Evolutionary conservation across 2,113 vertebrate species (phyloP).

Genomic region (Sylvia atricapilla): DNA sequence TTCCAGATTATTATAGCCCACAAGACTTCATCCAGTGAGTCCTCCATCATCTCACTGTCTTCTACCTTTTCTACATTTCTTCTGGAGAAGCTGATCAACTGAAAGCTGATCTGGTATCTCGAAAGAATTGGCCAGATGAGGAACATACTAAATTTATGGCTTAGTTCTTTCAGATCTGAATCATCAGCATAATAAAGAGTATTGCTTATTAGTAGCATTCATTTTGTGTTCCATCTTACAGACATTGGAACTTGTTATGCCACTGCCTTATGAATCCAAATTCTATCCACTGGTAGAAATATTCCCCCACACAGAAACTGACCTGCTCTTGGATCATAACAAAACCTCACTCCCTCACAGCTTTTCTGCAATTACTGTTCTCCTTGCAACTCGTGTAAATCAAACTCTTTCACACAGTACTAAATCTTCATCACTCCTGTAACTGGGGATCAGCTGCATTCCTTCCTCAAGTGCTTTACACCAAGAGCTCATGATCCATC

Average conservation of each 20-base stretch:
- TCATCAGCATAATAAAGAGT: not conserved
- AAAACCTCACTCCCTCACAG: not conserved
- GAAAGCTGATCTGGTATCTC: not conserved
- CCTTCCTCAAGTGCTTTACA: not conserved
- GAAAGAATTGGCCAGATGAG: not conserved
- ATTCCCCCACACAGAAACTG: not conserved
- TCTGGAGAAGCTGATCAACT: too few species aligned
- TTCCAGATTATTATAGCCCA: slow-evolving; percentile 4
- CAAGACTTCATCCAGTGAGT: not conserved
- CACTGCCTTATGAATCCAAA: not conserved
- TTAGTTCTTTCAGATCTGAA: not conserved
- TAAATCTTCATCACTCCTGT: not conserved
- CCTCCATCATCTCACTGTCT: not conserved
- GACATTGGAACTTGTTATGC: not conserved
- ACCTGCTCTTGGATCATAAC: not conserved
- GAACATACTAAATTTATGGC: not conserved
- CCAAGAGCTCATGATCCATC: not conserved
- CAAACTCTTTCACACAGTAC: not conserved
- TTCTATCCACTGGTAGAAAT: not conserved
- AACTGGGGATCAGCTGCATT: not conserved
- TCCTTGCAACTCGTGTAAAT: not conserved
- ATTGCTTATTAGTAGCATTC: not conserved
- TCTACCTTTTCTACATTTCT: not conserved
- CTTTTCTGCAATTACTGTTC: not conserved
- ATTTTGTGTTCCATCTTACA: not conserved